A percentile compares a stretch with the other conserved stretches of the same genome.
These are phyloP conservation scores for Patella pellucida DNA, from an alignment of 2,888 invertebrate species.

Conservation along the genomic window DNA sequence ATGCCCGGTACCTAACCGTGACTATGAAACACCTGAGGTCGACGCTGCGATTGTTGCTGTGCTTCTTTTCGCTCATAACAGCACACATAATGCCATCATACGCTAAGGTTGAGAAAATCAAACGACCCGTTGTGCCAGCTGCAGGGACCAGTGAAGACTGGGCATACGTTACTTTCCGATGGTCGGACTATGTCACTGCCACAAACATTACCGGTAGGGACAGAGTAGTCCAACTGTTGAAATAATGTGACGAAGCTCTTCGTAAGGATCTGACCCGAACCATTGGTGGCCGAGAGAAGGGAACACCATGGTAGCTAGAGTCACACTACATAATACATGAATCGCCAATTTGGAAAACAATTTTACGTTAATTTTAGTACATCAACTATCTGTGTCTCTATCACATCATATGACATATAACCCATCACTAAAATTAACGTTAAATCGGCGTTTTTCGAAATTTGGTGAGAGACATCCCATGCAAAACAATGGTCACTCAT, in stretches of 20 bases:
- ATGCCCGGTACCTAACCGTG: conserved; percentile 13
- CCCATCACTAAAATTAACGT: too few species aligned
- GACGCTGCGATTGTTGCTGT: background rate
- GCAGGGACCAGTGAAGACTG: conserved; percentile 23
- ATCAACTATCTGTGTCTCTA: too few species aligned
- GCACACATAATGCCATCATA: background rate
- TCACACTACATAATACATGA: background rate
- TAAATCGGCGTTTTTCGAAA: too few species aligned
- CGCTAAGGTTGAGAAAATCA: conserved; percentile 36
- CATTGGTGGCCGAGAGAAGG: conserved; percentile 30
- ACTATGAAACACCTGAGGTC: background rate
- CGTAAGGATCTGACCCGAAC: conserved; percentile 37
- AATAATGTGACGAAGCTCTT: conserved; percentile 42
- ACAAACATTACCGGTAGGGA: conserved; percentile 36
- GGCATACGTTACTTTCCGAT: conserved; percentile 36
- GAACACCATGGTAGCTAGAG: conserved; percentile 38
- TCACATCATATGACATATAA: too few species aligned
- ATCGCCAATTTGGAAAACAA: conserved; percentile 23
- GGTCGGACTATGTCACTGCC: conserved; percentile 40
- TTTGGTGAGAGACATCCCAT: too few species aligned
- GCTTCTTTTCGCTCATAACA: conserved; percentile 15
- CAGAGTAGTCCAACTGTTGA: conserved; percentile 37
- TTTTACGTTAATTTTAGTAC: too few species aligned
- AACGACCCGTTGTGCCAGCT: conserved; percentile 33
- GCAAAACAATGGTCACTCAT: too few species aligned